These are phyloP conservation scores for Hippoglossus stenolepis DNA, from an alignment of 2,113 vertebrate species.

Conservation along the genomic window DNA sequence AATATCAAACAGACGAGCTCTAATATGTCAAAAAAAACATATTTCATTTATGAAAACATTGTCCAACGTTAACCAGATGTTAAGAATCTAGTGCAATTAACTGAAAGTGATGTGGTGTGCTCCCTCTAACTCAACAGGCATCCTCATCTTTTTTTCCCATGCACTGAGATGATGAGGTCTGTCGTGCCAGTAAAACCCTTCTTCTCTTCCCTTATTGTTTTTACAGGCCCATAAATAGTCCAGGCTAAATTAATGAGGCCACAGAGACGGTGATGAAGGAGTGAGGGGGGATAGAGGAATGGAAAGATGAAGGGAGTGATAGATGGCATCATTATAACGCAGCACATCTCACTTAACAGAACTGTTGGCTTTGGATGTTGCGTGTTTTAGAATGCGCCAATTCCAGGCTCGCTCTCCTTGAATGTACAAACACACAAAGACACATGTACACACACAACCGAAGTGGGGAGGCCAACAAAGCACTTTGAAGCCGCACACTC, in stretches of 20 bases:
- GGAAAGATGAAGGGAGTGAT: constrained; percentile 78
- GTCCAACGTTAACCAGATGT: constrained; percentile 73
- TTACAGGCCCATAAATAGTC: constrained; percentile 78
- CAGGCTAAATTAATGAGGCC: constrained; percentile 77
- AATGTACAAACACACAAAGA: constrained; percentile 48
- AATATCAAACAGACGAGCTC: constrained; percentile 16
- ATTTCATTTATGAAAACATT: constrained; percentile 68
- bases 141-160: constrained; percentile 62
- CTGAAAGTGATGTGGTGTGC: constrained; percentile 56
- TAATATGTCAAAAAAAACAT: constrained; percentile 41
- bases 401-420: constrained; percentile 32
- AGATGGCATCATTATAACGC: constrained; percentile 80
- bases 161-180: constrained; percentile 39
- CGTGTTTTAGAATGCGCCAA: constrained; percentile 59
- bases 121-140: constrained; percentile 53
- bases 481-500: constrained; percentile 29
- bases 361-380: constrained; percentile 76
- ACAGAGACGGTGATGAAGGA: constrained; percentile 70
- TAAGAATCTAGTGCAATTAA: constrained; percentile 72
- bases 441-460: constrained; percentile 18
- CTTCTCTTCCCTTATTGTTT: constrained; percentile 70
- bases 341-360: constrained; percentile 79
- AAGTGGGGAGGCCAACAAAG: constrained; percentile 9
- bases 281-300: constrained; percentile 69
- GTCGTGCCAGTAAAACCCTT: constrained; percentile 63